Evolutionary conservation across 2,888 invertebrate genomes (phyloP), one percentile per base, ranked within the genome.

Genomic region (Xestobium rufovillosum): DNA sequence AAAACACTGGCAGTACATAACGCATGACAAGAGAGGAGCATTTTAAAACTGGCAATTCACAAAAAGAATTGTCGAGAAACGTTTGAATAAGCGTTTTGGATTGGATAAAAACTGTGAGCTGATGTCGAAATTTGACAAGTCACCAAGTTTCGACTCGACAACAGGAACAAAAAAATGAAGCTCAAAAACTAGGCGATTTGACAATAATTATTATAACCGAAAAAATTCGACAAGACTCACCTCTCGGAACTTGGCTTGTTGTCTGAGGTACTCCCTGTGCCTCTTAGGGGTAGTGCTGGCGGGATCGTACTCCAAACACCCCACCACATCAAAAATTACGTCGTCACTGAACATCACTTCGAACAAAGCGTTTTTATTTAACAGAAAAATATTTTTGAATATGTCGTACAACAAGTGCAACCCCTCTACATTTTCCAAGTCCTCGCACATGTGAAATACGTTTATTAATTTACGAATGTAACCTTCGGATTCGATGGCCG

Each of bases 271-370:
- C 61, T 97, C 94, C 57, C 99, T 78, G 69, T 99, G 98, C 65
- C 83, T 83, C 62, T 89, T 91, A 17, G 88, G 89, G 57, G 82
- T 78, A 10, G 84, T 78, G 51, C 79, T 76, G 54, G 82, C 76
- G 9, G 96, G 96, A 67, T 99, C 97, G 65, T 97, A 96, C 63
- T 99, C 99, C 56, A 99, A 71, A 67, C 97, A 96, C 10, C 98
- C 98, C 38, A 98, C 91, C 35, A 97, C 91, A 71, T 95, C 96
- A 65, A 95, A 92, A 66, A 96, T 94, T 52, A 86, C 84, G 61
- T 95, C 94, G 58, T 95, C 91, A 50, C 88, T 83, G 73, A 97
- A 95, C 89, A 97, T 89, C 52, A 95, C 89, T 68, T 96, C 97
- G 67, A 96, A 95, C 33, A 97, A 73, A 38, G 89, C 86, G 64